phyloP scores from a whole-genome alignment of 2,888 invertebrate species.

The Macaria notata region DNA sequence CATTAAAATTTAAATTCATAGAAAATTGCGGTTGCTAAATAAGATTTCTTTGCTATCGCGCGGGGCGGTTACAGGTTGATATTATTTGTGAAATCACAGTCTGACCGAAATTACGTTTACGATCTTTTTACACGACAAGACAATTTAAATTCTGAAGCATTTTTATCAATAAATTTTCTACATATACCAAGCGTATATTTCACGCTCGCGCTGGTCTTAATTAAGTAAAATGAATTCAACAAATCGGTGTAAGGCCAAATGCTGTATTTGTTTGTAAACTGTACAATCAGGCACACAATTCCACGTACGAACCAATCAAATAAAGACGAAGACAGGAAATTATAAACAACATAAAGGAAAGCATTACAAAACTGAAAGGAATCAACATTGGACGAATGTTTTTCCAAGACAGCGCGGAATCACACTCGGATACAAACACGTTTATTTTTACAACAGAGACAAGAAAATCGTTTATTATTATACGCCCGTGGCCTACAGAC shows the following conservation, averaged over 20 bases:
- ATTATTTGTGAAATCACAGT: too few species aligned
- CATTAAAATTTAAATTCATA: too few species aligned
- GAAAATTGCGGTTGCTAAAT: too few species aligned
- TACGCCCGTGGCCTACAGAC: conserved; percentile 55
- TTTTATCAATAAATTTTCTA: too few species aligned
- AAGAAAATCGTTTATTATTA: conserved; percentile 51
- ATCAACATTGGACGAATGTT: conserved; percentile 24
- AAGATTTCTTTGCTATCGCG: too few species aligned
- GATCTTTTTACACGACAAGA: background rate
- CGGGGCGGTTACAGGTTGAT: too few species aligned
- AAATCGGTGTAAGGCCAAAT: too few species aligned
- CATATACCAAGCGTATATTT: too few species aligned
- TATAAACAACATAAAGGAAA: conserved; percentile 29
- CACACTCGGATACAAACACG: conserved; percentile 27
- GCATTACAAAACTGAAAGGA: conserved; percentile 22
- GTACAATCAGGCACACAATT: background rate
- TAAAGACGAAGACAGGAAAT: conserved; percentile 28
- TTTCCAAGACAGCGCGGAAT: conserved; percentile 28
- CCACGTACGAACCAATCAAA: conserved; percentile 4
- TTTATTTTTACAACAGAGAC: conserved; percentile 47
- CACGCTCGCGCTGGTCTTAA: too few species aligned
- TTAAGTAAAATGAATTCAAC: too few species aligned
- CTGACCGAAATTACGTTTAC: background rate
- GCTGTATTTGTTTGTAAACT: too few species aligned
- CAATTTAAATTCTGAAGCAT: background rate